phyloP scores from a whole-genome alignment of 2,113 vertebrate species.

The Alexandromys fortis region DNA sequence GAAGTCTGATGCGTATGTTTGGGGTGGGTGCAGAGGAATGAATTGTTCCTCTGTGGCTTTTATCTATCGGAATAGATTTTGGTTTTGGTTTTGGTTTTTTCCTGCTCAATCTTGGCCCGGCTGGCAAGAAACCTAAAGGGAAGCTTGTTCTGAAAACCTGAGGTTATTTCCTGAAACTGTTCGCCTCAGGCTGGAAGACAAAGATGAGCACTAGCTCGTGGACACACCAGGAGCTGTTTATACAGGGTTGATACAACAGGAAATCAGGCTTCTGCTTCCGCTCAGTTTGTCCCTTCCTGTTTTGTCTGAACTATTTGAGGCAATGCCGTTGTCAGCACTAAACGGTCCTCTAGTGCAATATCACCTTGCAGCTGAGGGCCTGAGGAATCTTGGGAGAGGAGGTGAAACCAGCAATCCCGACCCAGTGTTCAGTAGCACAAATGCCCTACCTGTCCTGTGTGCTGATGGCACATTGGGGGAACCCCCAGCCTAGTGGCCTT shows the following conservation, averaged over 20 bases:
- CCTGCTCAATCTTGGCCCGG: background rate
- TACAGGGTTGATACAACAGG: background rate
- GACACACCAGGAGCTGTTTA: background rate
- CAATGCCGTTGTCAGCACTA: background rate
- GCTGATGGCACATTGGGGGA: too few species aligned
- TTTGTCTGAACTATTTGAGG: background rate
- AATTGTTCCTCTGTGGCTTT: background rate
- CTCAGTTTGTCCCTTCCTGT: background rate
- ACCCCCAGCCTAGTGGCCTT: background rate
- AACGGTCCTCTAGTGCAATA: background rate
- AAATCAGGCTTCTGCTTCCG: background rate
- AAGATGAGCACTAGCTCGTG: rapidly evolving
- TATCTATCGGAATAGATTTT: background rate
- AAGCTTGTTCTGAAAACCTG: background rate
- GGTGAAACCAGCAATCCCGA: background rate
- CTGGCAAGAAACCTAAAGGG: background rate
- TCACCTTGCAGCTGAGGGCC: background rate
- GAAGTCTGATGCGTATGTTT: background rate
- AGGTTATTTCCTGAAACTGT: background rate
- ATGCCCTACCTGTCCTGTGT: background rate
- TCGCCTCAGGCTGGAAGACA: background rate
- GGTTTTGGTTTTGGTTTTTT: background rate
- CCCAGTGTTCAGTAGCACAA: background rate
- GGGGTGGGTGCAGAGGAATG: background rate
- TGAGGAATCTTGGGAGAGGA: background rate